Evolutionary conservation across 2,797 vertebrate genomes (phyloP).

Genomic region (Oryzias dopingdopingensis): DNA sequence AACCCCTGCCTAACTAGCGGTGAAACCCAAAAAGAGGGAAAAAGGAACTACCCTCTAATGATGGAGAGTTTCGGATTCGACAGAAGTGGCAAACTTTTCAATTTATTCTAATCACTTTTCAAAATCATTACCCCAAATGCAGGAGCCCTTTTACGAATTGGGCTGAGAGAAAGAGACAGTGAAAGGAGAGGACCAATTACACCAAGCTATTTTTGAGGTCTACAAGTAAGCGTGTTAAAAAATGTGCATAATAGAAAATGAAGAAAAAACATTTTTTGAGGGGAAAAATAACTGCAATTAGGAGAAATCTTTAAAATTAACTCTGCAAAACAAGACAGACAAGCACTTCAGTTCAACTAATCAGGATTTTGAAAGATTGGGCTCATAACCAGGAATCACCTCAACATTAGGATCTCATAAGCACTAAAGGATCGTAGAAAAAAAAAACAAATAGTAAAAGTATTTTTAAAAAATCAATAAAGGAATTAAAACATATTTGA

Average conservation of each 20-base stretch:
- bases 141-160: conserved; percentile 50
- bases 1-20: conserved; percentile 63
- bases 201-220: conserved; percentile 60
- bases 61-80: conserved; percentile 71
- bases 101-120: conserved; percentile 79
- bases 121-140: conserved; percentile 73
- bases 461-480: too few relatives aligned
- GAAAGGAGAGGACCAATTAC: conserved; percentile 65
- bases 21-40: conserved; percentile 52
- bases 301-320: conserved; percentile 39
- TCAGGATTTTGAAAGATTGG: conserved; percentile 39
- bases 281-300: conserved; percentile 15
- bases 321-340: conserved; percentile 48
- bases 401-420: conserved; percentile 23
- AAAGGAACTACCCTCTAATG: conserved; percentile 67
- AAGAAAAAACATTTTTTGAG: conserved; percentile 58
- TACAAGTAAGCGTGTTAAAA: conserved; percentile 53
- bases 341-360: conserved; percentile 31
- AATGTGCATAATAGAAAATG: conserved; percentile 61
- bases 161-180: conserved; percentile 40
- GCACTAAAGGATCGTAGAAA: neutral
- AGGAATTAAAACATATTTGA: too few relatives aligned
- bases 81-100: conserved; percentile 63
- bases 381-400: conserved; percentile 43
- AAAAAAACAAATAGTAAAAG: too few relatives aligned